Evolutionary conservation across 1,140 invertebrate species (phyloP).

Genomic region (Apis laboriosa): DNA sequence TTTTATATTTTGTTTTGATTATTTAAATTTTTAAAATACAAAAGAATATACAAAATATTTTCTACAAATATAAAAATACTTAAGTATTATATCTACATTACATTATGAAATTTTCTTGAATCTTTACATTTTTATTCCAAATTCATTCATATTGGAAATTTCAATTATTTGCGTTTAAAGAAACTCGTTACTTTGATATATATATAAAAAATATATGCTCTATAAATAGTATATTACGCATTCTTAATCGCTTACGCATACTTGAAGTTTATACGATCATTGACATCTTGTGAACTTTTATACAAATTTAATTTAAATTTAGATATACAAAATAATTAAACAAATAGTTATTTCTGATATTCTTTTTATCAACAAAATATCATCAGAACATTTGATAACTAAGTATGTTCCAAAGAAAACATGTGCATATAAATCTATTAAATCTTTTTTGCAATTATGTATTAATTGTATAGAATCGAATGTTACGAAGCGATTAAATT

Average conservation of each 20-base stretch:
- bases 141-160: no score
- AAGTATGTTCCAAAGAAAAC: background rate
- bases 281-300: slow-evolving; percentile 3
- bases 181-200: slow-evolving; percentile 12
- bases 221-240: slow-evolving; percentile 42
- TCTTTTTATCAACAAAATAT: background rate
- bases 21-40: no score
- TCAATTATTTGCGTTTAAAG: background rate
- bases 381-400: background rate
- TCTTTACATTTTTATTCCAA: no score
- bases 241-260: slow-evolving; percentile 20
- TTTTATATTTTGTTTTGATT: no score
- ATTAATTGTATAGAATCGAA: background rate
- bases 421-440: no score
- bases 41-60: no score
- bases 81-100: no score
- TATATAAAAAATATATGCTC: slow-evolving; percentile 15
- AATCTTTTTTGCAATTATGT: background rate
- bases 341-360: background rate
- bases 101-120: no score
- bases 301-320: background rate
- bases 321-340: background rate
- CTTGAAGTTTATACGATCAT: background rate
- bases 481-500: slow-evolving; percentile 2
- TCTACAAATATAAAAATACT: no score